A percentile compares a stretch with the other conserved stretches of the same genome.
Conservation (phyloP, 2,888 invertebrate genomes). For the Noctua janthe region DNA sequence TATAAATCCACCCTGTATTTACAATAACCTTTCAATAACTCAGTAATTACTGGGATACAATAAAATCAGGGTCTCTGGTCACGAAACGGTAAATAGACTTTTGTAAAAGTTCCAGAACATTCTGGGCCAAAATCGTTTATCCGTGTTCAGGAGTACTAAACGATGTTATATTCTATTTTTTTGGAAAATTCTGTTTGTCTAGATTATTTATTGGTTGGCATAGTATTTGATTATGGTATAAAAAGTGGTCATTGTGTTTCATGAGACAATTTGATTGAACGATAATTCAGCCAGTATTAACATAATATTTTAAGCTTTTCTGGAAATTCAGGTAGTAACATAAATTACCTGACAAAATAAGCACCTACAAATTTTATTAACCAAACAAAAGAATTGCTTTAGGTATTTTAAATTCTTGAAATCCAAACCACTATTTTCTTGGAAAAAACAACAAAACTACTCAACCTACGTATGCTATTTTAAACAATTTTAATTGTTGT, state of each 20-base stretch:
- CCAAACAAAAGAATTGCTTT: not conserved
- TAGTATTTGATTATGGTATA: constrained; percentile 24
- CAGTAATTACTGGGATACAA: constrained; percentile 52
- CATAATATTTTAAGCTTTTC: not conserved
- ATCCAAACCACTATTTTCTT: not conserved
- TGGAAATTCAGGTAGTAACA: not conserved
- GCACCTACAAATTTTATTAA: not conserved
- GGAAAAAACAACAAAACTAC: not conserved
- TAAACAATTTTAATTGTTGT: not conserved
- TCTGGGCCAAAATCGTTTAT: constrained; percentile 61
- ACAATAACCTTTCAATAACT: constrained; percentile 47
- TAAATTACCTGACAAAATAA: not conserved
- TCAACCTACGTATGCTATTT: not conserved
- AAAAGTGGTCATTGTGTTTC: not conserved
- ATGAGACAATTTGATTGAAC: not conserved
- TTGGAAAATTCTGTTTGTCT: constrained; percentile 23
- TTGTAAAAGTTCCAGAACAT: constrained; percentile 52
- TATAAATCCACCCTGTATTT: not conserved
- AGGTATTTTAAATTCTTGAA: not conserved
- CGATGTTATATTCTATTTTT: constrained; percentile 48
- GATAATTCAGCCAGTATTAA: not conserved
- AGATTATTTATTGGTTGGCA: constrained; percentile 17
- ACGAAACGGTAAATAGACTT: constrained; percentile 54
- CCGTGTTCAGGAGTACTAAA: constrained; percentile 47
- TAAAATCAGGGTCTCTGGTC: constrained; percentile 50